Base-by-base conservation (phyloP, 2,797 vertebrate species). In the Pantherophis alleghaniensis region DNA sequence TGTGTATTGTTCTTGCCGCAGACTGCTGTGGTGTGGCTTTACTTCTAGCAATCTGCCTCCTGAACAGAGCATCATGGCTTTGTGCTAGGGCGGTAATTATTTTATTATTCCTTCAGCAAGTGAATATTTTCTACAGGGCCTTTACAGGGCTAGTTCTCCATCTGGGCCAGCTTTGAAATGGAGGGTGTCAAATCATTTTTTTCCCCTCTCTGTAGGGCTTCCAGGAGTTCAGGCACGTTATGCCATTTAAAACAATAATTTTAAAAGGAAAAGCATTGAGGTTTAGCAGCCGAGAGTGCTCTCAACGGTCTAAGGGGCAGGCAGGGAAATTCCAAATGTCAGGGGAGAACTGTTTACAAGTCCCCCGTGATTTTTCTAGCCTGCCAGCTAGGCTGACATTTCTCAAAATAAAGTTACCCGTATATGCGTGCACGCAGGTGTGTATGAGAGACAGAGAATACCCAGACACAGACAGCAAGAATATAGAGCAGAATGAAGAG, bases 51-150 rank as follows among this genome's bases (percentile, higher is more conserved):
- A 66, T 51, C 87, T 87, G 26, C 60, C 63, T 93, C 92, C 79
- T 86, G 63, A 91, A 88, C 86, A 60, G 74, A 79, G 32, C 91
- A 91, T 93, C 93, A 92, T 20, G 42, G 74, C 83, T 42, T 51
- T 91, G 91, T 57, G 12, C 90, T 51, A 83, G 93, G 26, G 87
- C 66, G 56, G 90, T 87, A 91, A 94, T 94, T 94, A 94, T 92
- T 91, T 94, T 91, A 94, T 94, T 94, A 94, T 92, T 94, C 90
- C 24, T 92, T 92, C 89, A 93, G 47, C 90, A 93, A 88, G 51
- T 90, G 93, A 92, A 92, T 92, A 92, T 94, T 94, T 83, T 94
- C 88, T 93, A 55, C 55, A 51, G 32, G 89, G 93, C 53, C 53
- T 42, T 37, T 57, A 59, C 61, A 69, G 91, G 56, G 60, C 92